Conservation (phyloP, 2,888 invertebrate species). For the Cancer borealis region DNA sequence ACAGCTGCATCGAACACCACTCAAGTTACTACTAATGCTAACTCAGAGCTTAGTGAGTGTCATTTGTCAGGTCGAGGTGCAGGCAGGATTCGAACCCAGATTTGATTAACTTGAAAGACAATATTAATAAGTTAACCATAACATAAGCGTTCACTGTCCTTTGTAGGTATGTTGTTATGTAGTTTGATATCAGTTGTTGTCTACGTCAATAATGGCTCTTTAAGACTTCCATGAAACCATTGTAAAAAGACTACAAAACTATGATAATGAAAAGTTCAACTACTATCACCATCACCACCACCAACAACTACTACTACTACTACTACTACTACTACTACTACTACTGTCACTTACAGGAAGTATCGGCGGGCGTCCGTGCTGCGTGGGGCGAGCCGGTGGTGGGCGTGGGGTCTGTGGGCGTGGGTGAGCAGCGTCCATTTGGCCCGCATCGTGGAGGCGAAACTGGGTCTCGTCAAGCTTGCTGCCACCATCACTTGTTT, state of each 20-base stretch:
- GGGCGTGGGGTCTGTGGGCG: conserved; percentile 46
- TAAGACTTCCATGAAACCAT: no score
- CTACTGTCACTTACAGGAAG: conserved; percentile 45
- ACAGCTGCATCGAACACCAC: not conserved
- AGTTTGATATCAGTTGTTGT: no score
- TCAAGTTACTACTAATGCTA: not conserved
- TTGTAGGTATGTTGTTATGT: no score
- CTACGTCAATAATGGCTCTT: no score
- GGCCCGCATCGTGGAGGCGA: conserved; percentile 58
- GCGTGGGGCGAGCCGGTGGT: conserved; percentile 38
- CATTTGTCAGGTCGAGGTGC: no score
- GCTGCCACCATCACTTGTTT: conserved; percentile 59
- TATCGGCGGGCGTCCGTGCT: conserved; percentile 61
- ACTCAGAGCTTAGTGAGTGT: not conserved
- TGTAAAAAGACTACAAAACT: not conserved
- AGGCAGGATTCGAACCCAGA: not conserved
- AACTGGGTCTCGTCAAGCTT: conserved; percentile 60
- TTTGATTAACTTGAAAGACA: not conserved
- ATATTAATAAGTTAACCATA: not conserved
- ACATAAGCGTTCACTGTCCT: no score
- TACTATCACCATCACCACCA: no score
- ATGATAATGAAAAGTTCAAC: not conserved
- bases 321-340: not conserved
- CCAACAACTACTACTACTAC: not conserved
- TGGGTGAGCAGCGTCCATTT: conserved; percentile 48